phyloP scores from a whole-genome alignment of 2,888 invertebrate species.

The Hyalella azteca region DNA sequence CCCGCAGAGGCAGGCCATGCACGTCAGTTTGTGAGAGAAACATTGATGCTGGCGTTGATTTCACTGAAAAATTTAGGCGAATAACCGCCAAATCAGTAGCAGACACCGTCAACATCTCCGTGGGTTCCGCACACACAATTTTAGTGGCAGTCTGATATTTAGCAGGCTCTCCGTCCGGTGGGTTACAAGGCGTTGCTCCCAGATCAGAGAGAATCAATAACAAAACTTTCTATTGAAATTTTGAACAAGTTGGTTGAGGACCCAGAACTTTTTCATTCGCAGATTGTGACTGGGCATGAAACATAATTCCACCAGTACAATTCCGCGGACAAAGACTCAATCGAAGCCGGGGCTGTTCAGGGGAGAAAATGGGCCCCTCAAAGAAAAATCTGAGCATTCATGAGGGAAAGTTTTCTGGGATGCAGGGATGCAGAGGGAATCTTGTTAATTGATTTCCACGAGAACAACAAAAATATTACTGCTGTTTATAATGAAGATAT shows the following conservation, averaged over 20 bases:
- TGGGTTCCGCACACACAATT: not conserved
- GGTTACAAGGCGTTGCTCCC: constrained; percentile 9
- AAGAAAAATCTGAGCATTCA: not conserved
- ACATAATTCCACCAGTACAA: constrained; percentile 30
- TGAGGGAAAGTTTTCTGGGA: not conserved
- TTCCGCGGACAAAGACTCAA: not conserved
- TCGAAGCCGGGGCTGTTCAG: too few relatives aligned
- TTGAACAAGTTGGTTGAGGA: constrained; percentile 15
- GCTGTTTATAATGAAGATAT: not conserved
- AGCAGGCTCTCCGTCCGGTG: constrained; percentile 28
- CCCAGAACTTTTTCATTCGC: not conserved
- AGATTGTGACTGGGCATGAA: constrained; percentile 33
- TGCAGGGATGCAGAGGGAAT: not conserved
- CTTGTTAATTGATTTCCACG: not conserved
- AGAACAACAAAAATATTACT: not conserved
- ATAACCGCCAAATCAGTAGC: constrained; percentile 21
- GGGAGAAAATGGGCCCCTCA: not conserved
- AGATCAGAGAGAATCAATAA: constrained; percentile 7
- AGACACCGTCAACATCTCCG: not conserved
- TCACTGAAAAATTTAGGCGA: constrained; percentile 31
- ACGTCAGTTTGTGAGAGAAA: constrained; percentile 11
- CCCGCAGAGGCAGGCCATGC: too few relatives aligned
- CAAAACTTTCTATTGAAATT: constrained; percentile 34
- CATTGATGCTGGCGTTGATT: not conserved
- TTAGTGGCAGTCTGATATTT: not conserved